Evolutionary conservation across 2,113 vertebrate genomes (phyloP).

Genomic region (Notarius lentiginosus): DNA sequence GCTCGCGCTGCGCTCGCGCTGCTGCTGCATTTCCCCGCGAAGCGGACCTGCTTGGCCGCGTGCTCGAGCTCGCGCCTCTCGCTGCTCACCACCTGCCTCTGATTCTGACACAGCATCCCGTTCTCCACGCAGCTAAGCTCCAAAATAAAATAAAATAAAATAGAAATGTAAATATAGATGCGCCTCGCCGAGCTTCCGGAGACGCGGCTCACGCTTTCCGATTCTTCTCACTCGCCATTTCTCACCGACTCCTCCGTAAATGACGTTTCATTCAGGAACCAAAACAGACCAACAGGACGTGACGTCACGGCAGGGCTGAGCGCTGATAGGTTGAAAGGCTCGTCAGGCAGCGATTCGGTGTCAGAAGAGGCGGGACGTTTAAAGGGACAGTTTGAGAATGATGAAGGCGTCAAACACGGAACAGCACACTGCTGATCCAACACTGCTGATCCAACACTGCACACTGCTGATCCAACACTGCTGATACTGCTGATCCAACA

Average conservation of each 20-base stretch:
- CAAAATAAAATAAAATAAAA: not conserved
- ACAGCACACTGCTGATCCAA: not conserved
- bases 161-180: not conserved
- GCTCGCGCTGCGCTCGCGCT: conserved; percentile 3
- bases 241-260: not conserved
- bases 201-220: not conserved
- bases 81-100: conserved; percentile 55
- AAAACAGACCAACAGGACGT: conserved; percentile 17
- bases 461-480: not conserved
- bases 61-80: conserved; percentile 48
- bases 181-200: not conserved
- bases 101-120: conserved; percentile 74
- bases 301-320: not conserved
- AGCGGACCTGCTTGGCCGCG: conserved; percentile 63
- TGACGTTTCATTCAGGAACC: conserved; percentile 14
- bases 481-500: not conserved
- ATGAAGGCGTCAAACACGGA: not conserved
- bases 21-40: conserved; percentile 51
- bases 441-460: not conserved
- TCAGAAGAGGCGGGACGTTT: not conserved
- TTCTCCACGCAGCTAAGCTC: conserved; percentile 16
- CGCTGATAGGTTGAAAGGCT: conserved; percentile 4
- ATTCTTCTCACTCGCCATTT: conserved; percentile 29
- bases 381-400: not conserved
- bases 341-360: not conserved